A percentile compares a stretch with the other conserved stretches of the same genome.
Evolutionary conservation across 2,888 invertebrate genomes (phyloP).

Genomic region (Tinea pellionella): DNA sequence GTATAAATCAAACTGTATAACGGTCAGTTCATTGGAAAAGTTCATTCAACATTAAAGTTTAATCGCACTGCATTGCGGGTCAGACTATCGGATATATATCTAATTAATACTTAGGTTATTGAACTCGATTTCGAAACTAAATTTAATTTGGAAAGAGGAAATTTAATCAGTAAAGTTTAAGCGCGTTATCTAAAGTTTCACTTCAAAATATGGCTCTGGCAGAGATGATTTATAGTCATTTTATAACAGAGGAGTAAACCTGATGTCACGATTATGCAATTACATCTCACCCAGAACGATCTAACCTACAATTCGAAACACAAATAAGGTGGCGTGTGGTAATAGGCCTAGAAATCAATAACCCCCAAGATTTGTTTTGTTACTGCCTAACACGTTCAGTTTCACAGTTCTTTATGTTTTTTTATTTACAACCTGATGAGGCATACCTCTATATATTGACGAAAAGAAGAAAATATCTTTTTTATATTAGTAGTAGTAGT

Average conservation of each 20-base stretch:
- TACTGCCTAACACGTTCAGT: not conserved
- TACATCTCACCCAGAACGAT: not conserved
- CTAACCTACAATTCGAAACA: not conserved
- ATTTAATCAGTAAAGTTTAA: not conserved
- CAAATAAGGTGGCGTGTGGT: slow-evolving; percentile 8
- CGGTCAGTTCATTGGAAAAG: not conserved
- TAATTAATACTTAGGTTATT: slow-evolving; percentile 4
- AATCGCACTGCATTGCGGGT: slow-evolving; percentile 1
- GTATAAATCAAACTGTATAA: not conserved
- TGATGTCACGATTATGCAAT: slow-evolving; percentile 11
- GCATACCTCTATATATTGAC: too few relatives aligned
- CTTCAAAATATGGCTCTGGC: not conserved
- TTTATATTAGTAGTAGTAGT: too few relatives aligned
- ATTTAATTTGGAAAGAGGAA: not conserved
- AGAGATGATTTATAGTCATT: slow-evolving; percentile 6
- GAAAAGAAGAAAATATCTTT: too few relatives aligned
- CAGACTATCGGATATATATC: not conserved
- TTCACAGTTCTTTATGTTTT: not conserved
- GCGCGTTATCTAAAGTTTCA: not conserved
- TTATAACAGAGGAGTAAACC: slow-evolving; percentile 5
- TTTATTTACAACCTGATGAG: not conserved
- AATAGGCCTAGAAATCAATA: slow-evolving; percentile 6
- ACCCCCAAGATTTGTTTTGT: not conserved
- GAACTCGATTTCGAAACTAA: slow-evolving; percentile 10
- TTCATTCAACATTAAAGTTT: not conserved